phyloP scores from a whole-genome alignment of 2,888 invertebrate species.

The Heteropelma amictum region DNA sequence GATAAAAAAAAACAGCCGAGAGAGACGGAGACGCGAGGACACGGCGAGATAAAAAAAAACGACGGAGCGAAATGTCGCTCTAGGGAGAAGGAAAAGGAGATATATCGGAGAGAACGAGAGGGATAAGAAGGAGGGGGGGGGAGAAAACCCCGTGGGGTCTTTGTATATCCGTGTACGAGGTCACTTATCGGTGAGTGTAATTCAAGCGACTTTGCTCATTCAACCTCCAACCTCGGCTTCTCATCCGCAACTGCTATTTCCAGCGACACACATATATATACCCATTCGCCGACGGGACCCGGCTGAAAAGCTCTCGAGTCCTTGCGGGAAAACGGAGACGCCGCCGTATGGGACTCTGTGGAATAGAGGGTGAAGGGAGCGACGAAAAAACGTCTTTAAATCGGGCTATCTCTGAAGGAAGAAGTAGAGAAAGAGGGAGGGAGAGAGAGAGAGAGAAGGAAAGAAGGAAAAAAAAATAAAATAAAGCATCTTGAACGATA shows the following conservation, averaged over 20 bases:
- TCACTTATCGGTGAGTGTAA: conserved; percentile 51
- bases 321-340: conserved; percentile 37
- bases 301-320: conserved; percentile 25
- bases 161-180: conserved; percentile 45
- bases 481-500: conserved; percentile 38
- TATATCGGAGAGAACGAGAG: not conserved
- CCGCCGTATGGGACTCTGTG: conserved; percentile 27
- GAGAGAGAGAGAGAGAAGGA: not conserved
- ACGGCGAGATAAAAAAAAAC: conserved; percentile 48
- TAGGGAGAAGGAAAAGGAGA: conserved; percentile 24
- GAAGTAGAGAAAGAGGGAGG: not conserved
- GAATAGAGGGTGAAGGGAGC: not conserved
- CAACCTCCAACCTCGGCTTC: conserved; percentile 45
- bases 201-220: conserved; percentile 50
- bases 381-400: conserved; percentile 22
- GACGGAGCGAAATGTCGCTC: conserved; percentile 38
- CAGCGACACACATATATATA: conserved; percentile 35
- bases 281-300: conserved; percentile 40
- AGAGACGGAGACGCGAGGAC: conserved; percentile 47
- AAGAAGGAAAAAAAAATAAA: conserved; percentile 6
- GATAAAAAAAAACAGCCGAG: conserved; percentile 39
- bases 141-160: conserved; percentile 30
- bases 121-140: conserved; percentile 6
- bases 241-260: not conserved
- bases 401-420: not conserved